A percentile compares a stretch with the other conserved stretches of the same genome.
phyloP scores from a whole-genome alignment of 2,797 vertebrate species.

The Sebastiscus albofasciatus region DNA sequence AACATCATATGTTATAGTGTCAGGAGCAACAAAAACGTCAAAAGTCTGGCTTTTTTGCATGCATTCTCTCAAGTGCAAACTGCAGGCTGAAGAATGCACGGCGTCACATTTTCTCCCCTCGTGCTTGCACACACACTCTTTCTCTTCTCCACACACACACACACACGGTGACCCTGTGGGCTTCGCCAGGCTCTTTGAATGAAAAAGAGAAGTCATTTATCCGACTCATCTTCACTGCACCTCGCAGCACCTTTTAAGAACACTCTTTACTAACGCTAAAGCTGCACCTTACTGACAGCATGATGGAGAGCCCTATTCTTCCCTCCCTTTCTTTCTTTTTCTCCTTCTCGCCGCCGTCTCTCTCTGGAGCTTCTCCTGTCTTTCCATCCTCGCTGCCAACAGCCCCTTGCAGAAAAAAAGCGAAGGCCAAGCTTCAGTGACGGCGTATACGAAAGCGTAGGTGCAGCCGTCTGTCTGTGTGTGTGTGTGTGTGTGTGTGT shows the following conservation, averaged over 20 bases:
- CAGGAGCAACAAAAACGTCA: constrained; percentile 75
- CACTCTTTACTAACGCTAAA: constrained; percentile 67
- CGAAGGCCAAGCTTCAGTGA: constrained; percentile 48
- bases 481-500: background rate
- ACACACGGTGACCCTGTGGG: constrained; percentile 52
- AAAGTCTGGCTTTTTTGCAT: constrained; percentile 45
- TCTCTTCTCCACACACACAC: background rate
- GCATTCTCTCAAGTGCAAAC: constrained; percentile 46
- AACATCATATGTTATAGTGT: constrained; percentile 73
- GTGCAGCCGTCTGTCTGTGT: background rate
- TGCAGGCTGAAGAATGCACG: constrained; percentile 13
- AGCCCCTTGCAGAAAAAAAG: constrained; percentile 26
- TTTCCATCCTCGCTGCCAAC: constrained; percentile 44
- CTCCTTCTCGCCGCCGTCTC: background rate
- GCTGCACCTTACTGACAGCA: constrained; percentile 70
- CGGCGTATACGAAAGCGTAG: constrained; percentile 27
- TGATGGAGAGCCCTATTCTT: constrained; percentile 68
- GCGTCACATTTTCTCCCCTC: constrained; percentile 25
- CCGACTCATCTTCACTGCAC: constrained; percentile 73
- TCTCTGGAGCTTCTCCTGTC: constrained; percentile 50
- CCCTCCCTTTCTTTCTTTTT: constrained; percentile 16
- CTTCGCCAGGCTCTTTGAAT: constrained; percentile 74
- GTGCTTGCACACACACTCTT: background rate
- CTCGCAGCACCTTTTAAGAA: constrained; percentile 76
- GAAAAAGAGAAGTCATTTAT: constrained; percentile 85